Conservation (phyloP, 2,797 vertebrate genomes). For the Gouania willdenowi region DNA sequence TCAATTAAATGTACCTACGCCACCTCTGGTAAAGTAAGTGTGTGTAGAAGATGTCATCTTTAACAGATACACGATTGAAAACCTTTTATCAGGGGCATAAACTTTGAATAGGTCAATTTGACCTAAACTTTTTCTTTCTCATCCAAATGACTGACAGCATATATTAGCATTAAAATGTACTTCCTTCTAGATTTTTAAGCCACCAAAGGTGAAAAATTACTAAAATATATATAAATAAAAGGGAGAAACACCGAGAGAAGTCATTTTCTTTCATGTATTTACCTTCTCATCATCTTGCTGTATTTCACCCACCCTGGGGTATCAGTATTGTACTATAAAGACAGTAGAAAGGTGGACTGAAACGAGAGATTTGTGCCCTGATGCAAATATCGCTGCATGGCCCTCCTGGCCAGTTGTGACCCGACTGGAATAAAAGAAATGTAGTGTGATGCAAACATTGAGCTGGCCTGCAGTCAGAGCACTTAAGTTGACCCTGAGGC, state of each 20-base stretch:
- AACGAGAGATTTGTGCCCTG: constrained; percentile 40
- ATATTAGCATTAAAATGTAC: not conserved
- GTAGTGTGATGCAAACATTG: constrained; percentile 56
- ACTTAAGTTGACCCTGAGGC: constrained; percentile 60
- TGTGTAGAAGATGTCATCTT: too few relatives aligned
- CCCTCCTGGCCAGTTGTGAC: constrained; percentile 18
- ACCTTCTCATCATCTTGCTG: constrained; percentile 24
- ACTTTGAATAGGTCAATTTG: too few relatives aligned
- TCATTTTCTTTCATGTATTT: constrained; percentile 38
- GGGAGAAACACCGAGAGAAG: constrained; percentile 9
- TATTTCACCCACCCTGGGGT: constrained; percentile 25
- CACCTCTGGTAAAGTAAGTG: too few relatives aligned
- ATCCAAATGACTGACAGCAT: not conserved
- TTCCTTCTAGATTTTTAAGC: not conserved
- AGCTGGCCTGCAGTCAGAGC: constrained; percentile 48
- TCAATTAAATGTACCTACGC: too few relatives aligned
- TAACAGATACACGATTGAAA: too few relatives aligned
- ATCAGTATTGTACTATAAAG: constrained; percentile 14
- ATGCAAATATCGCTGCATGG: constrained; percentile 41
- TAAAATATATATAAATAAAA: not conserved
- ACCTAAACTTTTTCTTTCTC: not conserved
- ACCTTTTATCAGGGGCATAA: too few relatives aligned
- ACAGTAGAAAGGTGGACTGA: not conserved
- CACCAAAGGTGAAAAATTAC: not conserved
- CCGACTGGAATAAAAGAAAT: constrained; percentile 27